Evolutionary conservation across 2,888 invertebrate species (phyloP).

Genomic region (Carcina quercana): DNA sequence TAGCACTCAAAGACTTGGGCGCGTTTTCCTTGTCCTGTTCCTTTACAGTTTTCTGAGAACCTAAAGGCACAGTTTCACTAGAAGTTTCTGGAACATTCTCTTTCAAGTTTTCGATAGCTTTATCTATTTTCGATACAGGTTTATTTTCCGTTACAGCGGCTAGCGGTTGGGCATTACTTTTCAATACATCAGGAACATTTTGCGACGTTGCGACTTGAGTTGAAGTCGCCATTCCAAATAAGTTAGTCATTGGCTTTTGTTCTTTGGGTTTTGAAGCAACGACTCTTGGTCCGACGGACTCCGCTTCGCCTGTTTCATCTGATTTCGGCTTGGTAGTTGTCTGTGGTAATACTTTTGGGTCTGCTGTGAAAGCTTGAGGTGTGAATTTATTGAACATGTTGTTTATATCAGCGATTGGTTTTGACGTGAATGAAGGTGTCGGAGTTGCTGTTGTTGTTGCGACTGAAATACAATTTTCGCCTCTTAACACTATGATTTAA

Average conservation of each 20-base stretch:
- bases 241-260: constrained; percentile 39
- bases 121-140: constrained; percentile 27
- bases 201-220: constrained; percentile 25
- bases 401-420: constrained; percentile 42
- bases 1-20: constrained; percentile 29
- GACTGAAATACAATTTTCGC: too few relatives aligned
- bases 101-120: constrained; percentile 29
- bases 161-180: constrained; percentile 25
- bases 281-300: constrained; percentile 21
- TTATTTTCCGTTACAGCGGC: constrained; percentile 25
- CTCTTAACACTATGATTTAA: too few relatives aligned
- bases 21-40: constrained; percentile 30
- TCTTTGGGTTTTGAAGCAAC: constrained; percentile 18
- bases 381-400: constrained; percentile 44
- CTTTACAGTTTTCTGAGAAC: constrained; percentile 16
- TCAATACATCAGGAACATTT: constrained; percentile 37
- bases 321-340: constrained; percentile 26
- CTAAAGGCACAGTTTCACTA: constrained; percentile 17
- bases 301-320: constrained; percentile 54
- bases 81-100: constrained; percentile 38
- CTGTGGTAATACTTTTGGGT: constrained; percentile 23
- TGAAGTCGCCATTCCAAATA: constrained; percentile 38
- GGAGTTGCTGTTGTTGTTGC: constrained; percentile 24
- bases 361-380: constrained; percentile 26
- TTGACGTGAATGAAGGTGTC: constrained; percentile 35